These are phyloP conservation scores for Falco novaeseelandiae DNA, from an alignment of 2,797 vertebrate species.

Conservation along the genomic window DNA sequence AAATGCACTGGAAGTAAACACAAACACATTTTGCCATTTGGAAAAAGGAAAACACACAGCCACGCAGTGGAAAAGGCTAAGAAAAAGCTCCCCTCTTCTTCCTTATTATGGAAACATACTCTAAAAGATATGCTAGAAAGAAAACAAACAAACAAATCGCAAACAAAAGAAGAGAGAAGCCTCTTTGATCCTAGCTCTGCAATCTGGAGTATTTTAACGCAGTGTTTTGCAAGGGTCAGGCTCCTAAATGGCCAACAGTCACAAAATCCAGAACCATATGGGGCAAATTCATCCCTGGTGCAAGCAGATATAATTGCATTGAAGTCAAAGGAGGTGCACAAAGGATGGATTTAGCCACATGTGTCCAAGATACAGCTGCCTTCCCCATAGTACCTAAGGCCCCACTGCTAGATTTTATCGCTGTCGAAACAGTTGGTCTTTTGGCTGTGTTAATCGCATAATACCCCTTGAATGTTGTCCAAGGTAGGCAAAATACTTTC, in stretches of 20 bases:
- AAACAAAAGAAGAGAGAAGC: conserved; percentile 44
- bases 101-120: conserved; percentile 6
- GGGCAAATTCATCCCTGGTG: conserved; percentile 27
- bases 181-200: conserved; percentile 27
- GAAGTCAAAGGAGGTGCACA: conserved; percentile 10
- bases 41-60: conserved; percentile 69
- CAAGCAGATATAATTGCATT: not conserved
- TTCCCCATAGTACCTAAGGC: not conserved
- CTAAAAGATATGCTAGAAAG: conserved; percentile 23
- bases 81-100: conserved; percentile 64
- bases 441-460: conserved; percentile 16
- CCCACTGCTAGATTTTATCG: conserved; percentile 20
- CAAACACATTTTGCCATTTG: conserved; percentile 76
- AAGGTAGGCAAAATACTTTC: conserved; percentile 41
- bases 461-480: not conserved
- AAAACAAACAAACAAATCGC: not conserved
- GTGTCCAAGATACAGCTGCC: not conserved
- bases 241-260: not conserved
- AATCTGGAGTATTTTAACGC: not conserved
- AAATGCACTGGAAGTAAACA: conserved; percentile 83
- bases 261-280: conserved; percentile 14
- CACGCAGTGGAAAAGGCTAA: conserved; percentile 41
- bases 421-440: not conserved
- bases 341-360: conserved; percentile 42
- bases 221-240: not conserved